A percentile compares a stretch with the other conserved stretches of the same genome.
Evolutionary conservation across 2,113 vertebrate species (phyloP).

Genomic region (Pachypanchax playfairii): DNA sequence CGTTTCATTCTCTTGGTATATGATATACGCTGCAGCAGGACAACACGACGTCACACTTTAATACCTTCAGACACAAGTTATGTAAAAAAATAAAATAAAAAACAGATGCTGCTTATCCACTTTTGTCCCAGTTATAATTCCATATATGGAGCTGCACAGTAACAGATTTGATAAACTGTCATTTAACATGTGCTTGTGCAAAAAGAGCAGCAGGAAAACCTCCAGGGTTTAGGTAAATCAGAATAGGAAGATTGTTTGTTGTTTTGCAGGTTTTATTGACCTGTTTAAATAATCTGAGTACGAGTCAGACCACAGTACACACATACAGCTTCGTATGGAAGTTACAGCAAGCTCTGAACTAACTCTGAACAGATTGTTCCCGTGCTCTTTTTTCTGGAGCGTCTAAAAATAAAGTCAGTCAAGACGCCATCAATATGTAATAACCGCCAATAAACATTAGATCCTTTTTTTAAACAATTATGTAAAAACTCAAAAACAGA

Average conservation of each 20-base stretch:
- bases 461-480: not conserved
- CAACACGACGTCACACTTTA: not conserved
- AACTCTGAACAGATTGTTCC: not conserved
- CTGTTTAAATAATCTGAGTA: not conserved
- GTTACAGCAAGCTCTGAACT: not conserved
- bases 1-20: constrained; percentile 37
- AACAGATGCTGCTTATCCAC: not conserved
- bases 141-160: too few species aligned
- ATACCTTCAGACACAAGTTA: constrained; percentile 3
- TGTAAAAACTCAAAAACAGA: not conserved
- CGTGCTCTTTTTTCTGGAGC: not conserved
- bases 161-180: too few species aligned
- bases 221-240: too few species aligned
- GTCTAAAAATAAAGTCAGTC: constrained; percentile 1
- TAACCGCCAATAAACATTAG: not conserved
- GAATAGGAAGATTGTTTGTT: too few species aligned
- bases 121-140: not conserved
- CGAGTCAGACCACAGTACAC: not conserved
- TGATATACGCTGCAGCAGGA: constrained; percentile 6
- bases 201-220: too few species aligned
- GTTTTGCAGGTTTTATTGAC: constrained; percentile 9
- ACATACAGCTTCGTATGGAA: not conserved
- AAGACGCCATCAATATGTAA: not conserved
- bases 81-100: constrained; percentile 6
- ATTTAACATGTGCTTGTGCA: too few species aligned